Evolutionary conservation across 2,797 vertebrate genomes (phyloP).

Genomic region (Scleropages formosus): DNA sequence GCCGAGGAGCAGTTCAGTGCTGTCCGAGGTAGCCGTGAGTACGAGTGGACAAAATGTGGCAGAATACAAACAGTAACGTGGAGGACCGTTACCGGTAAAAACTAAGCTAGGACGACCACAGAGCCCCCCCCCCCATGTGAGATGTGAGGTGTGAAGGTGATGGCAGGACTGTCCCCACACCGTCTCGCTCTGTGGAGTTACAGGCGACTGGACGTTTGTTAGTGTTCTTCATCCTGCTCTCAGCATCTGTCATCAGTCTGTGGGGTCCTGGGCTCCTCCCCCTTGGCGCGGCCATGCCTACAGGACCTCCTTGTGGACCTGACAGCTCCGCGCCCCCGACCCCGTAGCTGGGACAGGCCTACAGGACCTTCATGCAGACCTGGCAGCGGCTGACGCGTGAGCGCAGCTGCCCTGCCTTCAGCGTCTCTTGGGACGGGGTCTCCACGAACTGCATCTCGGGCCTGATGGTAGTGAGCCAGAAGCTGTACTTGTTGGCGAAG

Average conservation of each 20-base stretch:
- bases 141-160: background rate
- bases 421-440: slow-evolving; percentile 72
- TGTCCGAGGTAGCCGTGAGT: slow-evolving; percentile 66
- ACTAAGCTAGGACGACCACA: slow-evolving; percentile 18
- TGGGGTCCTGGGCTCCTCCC: background rate
- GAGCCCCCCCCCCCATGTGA: background rate
- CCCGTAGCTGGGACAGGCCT: slow-evolving; percentile 53
- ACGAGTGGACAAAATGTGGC: slow-evolving; percentile 34
- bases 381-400: slow-evolving; percentile 88
- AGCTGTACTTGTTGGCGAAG: slow-evolving; percentile 95
- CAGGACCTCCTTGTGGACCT: slow-evolving; percentile 94
- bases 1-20: slow-evolving; percentile 30
- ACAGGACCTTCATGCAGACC: slow-evolving; percentile 95
- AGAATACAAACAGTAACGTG: slow-evolving; percentile 26
- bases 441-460: slow-evolving; percentile 73
- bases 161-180: background rate
- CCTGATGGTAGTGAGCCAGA: slow-evolving; percentile 90
- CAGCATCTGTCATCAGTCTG: background rate
- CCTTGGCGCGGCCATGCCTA: slow-evolving; percentile 52
- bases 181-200: too few relatives aligned
- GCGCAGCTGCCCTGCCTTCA: slow-evolving; percentile 85
- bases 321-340: slow-evolving; percentile 66
- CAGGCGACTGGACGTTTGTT: slow-evolving; percentile 1
- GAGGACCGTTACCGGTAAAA: slow-evolving; percentile 59
- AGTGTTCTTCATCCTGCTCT: background rate